A percentile compares a stretch with the other conserved stretches of the same genome.
Conservation (phyloP, 2,113 vertebrate genomes). For the Miniopterus natalensis region DNA sequence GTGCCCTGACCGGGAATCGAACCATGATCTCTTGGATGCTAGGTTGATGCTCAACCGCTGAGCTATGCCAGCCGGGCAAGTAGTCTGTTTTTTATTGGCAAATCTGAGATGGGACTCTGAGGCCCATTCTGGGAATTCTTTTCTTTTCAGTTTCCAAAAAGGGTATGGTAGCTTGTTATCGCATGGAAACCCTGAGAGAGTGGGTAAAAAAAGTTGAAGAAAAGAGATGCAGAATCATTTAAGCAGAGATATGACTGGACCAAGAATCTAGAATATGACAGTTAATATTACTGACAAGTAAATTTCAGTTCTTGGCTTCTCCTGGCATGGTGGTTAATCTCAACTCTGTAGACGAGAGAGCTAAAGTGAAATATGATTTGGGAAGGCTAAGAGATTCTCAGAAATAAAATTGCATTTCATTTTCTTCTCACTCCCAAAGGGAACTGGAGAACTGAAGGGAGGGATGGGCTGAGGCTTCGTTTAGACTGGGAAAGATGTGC, state of each 20-base stretch:
- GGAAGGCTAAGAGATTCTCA: not conserved
- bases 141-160: slow-evolving; percentile 4
- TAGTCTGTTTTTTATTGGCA: not conserved
- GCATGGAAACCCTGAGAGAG: not conserved
- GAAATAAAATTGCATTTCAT: not conserved
- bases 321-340: not conserved
- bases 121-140: not conserved
- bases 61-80: not conserved
- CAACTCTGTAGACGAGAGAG: not conserved
- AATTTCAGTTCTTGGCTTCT: not conserved
- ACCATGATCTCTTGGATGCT: too few species aligned
- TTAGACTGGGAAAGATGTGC: not conserved
- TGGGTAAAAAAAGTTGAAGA: not conserved
- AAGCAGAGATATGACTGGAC: not conserved
- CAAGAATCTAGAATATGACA: not conserved
- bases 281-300: not conserved
- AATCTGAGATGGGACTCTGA: not conserved
- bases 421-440: not conserved
- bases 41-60: too few species aligned
- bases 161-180: not conserved
- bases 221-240: not conserved
- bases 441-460: not conserved
- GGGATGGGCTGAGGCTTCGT: not conserved
- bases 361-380: not conserved
- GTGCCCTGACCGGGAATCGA: too few species aligned